Percentiles rank a stretch among this genome's conserved stretches.
Evolutionary conservation across 2,888 invertebrate species (phyloP).

Genomic region (Tridacna gigas): DNA sequence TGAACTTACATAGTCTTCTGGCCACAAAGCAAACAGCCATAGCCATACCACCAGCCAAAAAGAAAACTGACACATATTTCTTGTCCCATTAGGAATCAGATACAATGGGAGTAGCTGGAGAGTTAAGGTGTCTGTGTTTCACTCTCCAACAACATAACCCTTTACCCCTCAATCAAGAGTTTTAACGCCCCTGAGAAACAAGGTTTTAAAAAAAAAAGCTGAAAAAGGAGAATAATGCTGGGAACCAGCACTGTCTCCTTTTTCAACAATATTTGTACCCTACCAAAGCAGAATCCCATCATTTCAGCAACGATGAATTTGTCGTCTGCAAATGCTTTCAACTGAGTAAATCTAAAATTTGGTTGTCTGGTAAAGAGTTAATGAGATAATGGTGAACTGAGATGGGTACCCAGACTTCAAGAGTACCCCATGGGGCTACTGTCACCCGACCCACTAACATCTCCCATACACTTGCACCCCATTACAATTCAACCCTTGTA

Average conservation of each 20-base stretch:
- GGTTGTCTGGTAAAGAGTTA: not conserved
- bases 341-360: not conserved
- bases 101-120: too few relatives aligned
- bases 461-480: conserved; percentile 45
- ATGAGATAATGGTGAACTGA: conserved; percentile 31
- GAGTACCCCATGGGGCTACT: conserved; percentile 23
- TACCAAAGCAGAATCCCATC: not conserved
- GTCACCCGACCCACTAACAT: conserved; percentile 38
- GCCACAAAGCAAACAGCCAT: too few relatives aligned
- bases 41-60: too few relatives aligned
- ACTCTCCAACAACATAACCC: not conserved
- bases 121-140: too few relatives aligned
- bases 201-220: not conserved
- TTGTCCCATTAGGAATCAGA: too few relatives aligned
- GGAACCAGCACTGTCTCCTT: not conserved
- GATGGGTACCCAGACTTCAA: conserved; percentile 8
- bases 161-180: not conserved
- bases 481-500: conserved; percentile 54
- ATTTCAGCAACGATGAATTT: not conserved
- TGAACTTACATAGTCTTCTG: too few relatives aligned
- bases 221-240: not conserved
- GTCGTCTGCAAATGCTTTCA: not conserved
- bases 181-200: not conserved
- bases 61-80: too few relatives aligned
- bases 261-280: not conserved